Evolutionary conservation across 30 jellyfish, hydroid and myxozoan genomes (phyloP), one percentile per base, ranked within the genome.

Genomic region (Aurelia sp.): DNA sequence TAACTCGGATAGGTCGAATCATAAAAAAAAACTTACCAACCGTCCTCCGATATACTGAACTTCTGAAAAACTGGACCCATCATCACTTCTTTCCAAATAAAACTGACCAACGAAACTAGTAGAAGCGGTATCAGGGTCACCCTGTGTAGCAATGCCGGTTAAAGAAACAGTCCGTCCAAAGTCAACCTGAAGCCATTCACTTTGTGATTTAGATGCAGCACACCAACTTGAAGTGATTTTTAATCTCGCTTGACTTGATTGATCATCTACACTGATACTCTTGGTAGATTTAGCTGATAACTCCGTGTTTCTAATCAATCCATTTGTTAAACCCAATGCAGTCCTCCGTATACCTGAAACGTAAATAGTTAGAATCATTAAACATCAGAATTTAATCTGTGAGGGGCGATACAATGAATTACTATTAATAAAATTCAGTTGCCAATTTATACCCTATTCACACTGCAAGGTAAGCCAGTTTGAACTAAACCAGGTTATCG

Each of bases 121-220:
- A 21, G 69, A 7, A 13, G 69, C 16, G 55, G 55, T 5, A 4
- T 11, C 27, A 59, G 69, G 69, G 35, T 59, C 69, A 59, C 69
- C 69, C 13, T 59, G 69, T 18, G 69, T 59, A 3, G 69, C 69
- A 59, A 59, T 21, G 16, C 69, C 69, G 3, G 69, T 59, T 59
- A 59, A 59, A 18, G 69, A 59, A 3, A 59, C 23, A 0, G 15
- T 12, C 7, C 33, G 23, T 13, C 69, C 69, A 59, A 59, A 59
- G 33, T 59, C 69, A 18, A 59, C 69, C 33, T 59, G 69, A 59
- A 59, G 69, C 69, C 69, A 59, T 59, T 59, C 69, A 21, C 35
- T 59, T 59, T n/a, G 33, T 18, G 15, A 22, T 1, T 18, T 21
- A 5, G 69, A n/a, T 13, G 31, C 15, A 21, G 69, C 69, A 59